phyloP scores from a whole-genome alignment of 2,113 vertebrate genomes.

The Scomber scombrus region DNA sequence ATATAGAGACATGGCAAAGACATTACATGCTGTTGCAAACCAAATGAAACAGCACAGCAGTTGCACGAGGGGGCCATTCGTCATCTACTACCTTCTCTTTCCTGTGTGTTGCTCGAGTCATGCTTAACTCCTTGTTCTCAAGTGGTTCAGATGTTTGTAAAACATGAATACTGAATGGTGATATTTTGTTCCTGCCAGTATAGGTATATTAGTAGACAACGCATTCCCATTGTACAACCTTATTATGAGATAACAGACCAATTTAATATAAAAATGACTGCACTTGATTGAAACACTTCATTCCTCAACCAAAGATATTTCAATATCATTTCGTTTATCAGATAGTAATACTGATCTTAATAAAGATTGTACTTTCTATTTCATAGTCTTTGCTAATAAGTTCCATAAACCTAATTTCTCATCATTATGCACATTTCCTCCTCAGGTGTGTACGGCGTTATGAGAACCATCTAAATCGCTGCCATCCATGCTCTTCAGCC shows the following conservation, averaged over 20 bases:
- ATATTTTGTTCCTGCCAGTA: neutral
- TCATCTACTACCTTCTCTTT: constrained; percentile 53
- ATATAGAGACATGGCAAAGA: constrained; percentile 66
- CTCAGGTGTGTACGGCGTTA: constrained; percentile 89
- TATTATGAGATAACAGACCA: neutral
- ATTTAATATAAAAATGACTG: neutral
- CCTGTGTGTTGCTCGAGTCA: constrained; percentile 65
- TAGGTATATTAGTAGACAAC: no score
- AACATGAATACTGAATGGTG: constrained; percentile 24
- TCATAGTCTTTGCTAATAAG: neutral
- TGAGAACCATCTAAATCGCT: constrained; percentile 85
- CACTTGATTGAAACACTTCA: constrained; percentile 4
- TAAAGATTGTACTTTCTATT: neutral
- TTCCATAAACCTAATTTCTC: constrained; percentile 20
- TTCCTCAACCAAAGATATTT: neutral
- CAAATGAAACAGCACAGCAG: constrained; percentile 57
- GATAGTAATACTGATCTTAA: neutral
- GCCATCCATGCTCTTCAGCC: constrained; percentile 85
- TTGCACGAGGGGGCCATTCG: constrained; percentile 54
- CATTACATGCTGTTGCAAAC: constrained; percentile 74
- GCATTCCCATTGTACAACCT: no score
- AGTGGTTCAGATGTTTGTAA: constrained; percentile 35
- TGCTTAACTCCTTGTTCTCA: constrained; percentile 37
- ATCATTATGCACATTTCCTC: constrained; percentile 5
- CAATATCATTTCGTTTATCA: neutral